Evolutionary conservation across 2,113 vertebrate species (phyloP).

Genomic region (Campylomormyrus tamandua): DNA sequence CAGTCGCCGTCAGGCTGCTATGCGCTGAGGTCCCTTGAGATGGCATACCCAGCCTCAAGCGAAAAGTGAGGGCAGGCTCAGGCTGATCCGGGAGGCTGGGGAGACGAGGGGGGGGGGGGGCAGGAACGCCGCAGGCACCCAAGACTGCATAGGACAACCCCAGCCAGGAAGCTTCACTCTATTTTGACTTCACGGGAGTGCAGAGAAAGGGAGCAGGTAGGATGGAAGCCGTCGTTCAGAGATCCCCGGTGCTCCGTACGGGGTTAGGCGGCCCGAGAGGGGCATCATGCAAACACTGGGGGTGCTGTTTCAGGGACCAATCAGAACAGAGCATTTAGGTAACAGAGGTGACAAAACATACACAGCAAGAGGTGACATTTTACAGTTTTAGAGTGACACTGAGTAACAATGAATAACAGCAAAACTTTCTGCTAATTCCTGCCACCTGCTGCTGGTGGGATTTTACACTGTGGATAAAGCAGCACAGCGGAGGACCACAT

Average conservation of each 20-base stretch:
- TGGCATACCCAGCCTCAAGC: background rate
- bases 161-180: background rate
- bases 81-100: background rate
- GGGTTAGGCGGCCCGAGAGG: background rate
- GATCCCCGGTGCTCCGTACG: background rate
- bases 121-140: background rate
- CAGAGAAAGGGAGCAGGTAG: background rate
- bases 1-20: constrained; percentile 4
- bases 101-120: background rate
- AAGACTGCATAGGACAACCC: background rate
- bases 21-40: constrained; percentile 10
- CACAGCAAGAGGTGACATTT: background rate
- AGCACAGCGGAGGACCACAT: background rate
- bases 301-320: background rate
- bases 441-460: background rate
- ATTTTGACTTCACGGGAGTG: background rate
- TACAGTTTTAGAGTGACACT: background rate
- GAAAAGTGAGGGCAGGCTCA: background rate
- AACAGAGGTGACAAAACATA: background rate
- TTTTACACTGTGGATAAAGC: background rate
- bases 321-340: background rate
- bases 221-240: background rate
- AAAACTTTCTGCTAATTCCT: background rate
- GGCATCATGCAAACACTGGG: background rate
- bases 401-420: background rate